Percentiles rank a stretch among this genome's conserved stretches.
phyloP scores from a whole-genome alignment of 2,113 vertebrate genomes.

The Pituophis catenifer region DNA sequence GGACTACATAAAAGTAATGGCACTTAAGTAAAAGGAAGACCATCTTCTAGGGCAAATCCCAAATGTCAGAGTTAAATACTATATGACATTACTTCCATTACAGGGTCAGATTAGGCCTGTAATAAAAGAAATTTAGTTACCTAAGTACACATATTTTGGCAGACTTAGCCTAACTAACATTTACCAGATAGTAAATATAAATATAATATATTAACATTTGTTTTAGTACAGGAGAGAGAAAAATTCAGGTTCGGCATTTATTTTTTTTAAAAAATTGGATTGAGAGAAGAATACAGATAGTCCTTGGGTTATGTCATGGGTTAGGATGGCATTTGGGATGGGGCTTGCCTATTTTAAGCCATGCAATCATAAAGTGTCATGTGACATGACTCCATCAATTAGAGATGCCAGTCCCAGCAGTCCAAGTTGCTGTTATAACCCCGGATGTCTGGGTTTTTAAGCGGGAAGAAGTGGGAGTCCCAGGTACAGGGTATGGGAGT shows the following conservation, averaged over 20 bases:
- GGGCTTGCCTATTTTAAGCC: not conserved
- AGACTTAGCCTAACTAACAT: constrained; percentile 41
- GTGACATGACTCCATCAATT: not conserved
- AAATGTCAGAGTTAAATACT: constrained; percentile 79
- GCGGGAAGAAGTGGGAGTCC: not conserved
- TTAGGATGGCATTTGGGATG: not conserved
- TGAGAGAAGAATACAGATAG: not conserved
- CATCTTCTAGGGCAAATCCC: constrained; percentile 74
- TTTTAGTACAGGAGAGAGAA: not conserved
- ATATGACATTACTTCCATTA: constrained; percentile 76
- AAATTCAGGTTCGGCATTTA: not conserved
- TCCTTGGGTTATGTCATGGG: not conserved
- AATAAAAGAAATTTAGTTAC: constrained; percentile 66
- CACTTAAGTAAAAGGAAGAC: constrained; percentile 80
- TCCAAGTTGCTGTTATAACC: not conserved
- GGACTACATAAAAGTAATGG: constrained; percentile 79
- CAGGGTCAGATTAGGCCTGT: constrained; percentile 69
- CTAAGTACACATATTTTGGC: constrained; percentile 33
- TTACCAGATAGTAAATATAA: constrained; percentile 41
- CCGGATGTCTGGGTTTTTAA: not conserved
- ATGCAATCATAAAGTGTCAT: not conserved
- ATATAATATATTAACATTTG: not conserved
- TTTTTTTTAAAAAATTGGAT: not conserved
- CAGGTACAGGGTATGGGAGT: not conserved
- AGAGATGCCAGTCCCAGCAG: not conserved